These are phyloP conservation scores for Thymelicus acteon DNA, from an alignment of 2,888 invertebrate genomes.

Conservation along the genomic window DNA sequence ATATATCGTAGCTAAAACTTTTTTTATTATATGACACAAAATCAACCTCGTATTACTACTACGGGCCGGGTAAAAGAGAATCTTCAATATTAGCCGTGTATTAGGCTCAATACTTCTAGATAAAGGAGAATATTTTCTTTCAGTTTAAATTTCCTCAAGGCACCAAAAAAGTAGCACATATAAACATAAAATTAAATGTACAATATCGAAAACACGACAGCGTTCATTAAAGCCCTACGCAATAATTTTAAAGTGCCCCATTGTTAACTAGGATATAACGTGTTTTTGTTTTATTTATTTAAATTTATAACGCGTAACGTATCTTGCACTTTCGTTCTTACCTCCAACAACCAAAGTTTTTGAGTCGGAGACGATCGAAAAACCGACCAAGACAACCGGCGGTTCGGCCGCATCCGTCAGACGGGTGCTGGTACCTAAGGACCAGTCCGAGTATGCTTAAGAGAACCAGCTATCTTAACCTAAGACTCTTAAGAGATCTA, in stretches of 20 bases:
- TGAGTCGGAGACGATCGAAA: slow-evolving; percentile 77
- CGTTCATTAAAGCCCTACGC: slow-evolving; percentile 12
- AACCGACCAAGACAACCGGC: slow-evolving; percentile 78
- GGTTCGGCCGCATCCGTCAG: slow-evolving; percentile 74
- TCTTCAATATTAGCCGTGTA: too few relatives aligned
- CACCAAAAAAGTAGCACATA: background rate
- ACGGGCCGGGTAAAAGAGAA: too few relatives aligned
- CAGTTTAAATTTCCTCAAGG: too few relatives aligned
- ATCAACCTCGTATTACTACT: too few relatives aligned
- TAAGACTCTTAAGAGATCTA: background rate
- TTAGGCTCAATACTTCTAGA: too few relatives aligned
- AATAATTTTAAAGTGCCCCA: slow-evolving; percentile 9
- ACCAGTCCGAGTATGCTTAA: slow-evolving; percentile 70
- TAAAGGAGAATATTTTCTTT: too few relatives aligned
- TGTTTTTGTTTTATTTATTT: background rate
- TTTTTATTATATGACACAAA: too few relatives aligned
- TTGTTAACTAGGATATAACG: slow-evolving; percentile 11
- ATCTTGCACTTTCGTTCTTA: slow-evolving; percentile 64
- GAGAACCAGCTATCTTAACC: slow-evolving; percentile 14
- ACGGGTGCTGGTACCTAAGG: slow-evolving; percentile 79
- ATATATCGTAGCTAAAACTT: too few relatives aligned
- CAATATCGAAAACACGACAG: slow-evolving; percentile 21
- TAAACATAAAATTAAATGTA: background rate
- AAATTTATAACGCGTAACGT: slow-evolving; percentile 41
- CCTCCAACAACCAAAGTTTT: slow-evolving; percentile 81